A percentile compares a stretch with the other conserved stretches of the same genome.
phyloP scores from a whole-genome alignment of 2,797 vertebrate species.

The Molossus molossus region DNA sequence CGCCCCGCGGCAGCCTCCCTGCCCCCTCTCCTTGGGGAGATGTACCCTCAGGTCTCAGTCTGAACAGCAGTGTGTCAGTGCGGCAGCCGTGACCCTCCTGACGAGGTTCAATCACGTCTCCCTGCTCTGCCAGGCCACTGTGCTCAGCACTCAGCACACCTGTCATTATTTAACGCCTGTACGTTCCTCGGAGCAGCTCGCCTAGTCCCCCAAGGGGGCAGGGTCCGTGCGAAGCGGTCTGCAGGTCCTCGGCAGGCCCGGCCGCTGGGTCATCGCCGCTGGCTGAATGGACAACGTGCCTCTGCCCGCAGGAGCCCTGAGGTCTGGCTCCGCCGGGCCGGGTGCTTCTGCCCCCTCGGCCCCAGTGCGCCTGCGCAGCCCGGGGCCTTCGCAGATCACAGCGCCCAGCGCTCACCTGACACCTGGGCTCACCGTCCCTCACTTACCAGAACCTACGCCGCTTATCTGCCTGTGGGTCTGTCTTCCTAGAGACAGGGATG shows the following conservation, averaged over 20 bases:
- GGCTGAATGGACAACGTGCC: slow-evolving; percentile 27
- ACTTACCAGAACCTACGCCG: background rate
- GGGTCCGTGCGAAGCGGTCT: background rate
- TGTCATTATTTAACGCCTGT: slow-evolving; percentile 56
- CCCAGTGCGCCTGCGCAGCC: background rate
- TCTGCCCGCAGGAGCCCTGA: background rate
- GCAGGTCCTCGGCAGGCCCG: background rate
- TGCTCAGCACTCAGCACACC: background rate
- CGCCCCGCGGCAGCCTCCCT: too few species aligned
- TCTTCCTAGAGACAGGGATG: background rate
- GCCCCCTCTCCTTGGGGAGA: background rate
- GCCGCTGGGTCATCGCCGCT: background rate
- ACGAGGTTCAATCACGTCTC: slow-evolving; percentile 36
- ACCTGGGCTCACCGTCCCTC: background rate
- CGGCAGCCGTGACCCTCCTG: background rate
- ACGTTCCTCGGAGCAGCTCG: slow-evolving; percentile 39
- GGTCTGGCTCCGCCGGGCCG: background rate
- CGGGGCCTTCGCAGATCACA: background rate
- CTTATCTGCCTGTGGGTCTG: background rate
- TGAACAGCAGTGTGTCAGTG: slow-evolving; percentile 22
- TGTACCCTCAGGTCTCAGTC: background rate
- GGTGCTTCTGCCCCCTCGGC: background rate
- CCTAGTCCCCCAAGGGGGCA: slow-evolving; percentile 20
- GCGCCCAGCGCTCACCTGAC: background rate
- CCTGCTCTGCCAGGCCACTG: background rate